phyloP scores from a whole-genome alignment of 1,140 invertebrate species.

The Conus ventricosus region DNA sequence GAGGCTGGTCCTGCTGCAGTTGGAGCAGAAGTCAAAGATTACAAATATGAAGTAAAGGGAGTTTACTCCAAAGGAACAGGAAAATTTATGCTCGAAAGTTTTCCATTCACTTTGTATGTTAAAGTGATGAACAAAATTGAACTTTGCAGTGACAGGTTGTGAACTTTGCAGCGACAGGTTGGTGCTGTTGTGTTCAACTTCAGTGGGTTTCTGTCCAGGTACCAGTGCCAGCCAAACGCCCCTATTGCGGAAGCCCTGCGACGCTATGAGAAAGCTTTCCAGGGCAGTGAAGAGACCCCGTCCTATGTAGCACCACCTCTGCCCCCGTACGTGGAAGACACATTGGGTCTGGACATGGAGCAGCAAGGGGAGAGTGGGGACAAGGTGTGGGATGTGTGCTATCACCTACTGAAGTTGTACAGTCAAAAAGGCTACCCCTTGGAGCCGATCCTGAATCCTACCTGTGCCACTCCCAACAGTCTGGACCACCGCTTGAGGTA shows the following conservation, averaged over 20 bases:
- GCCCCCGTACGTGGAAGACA: slow-evolving; percentile 77
- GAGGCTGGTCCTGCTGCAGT: no score
- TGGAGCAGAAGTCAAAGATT: no score
- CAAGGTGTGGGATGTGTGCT: slow-evolving; percentile 82
- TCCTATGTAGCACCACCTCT: slow-evolving; percentile 77
- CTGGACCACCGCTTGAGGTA: slow-evolving; percentile 90
- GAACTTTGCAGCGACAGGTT: no score
- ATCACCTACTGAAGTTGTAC: slow-evolving; percentile 88
- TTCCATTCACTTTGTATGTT: no score
- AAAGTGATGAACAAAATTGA: no score
- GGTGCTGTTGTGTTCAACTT: no score
- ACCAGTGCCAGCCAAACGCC: slow-evolving; percentile 80
- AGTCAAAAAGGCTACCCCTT: slow-evolving; percentile 79
- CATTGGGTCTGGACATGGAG: neutral
- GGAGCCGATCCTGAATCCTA: slow-evolving; percentile 84
- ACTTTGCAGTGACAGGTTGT: no score
- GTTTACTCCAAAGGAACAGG: no score
- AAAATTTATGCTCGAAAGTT: no score
- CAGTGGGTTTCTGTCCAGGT: slow-evolving; percentile 74
- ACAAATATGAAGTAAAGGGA: no score
- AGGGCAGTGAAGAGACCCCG: slow-evolving; percentile 54
- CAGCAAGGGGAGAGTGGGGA: slow-evolving; percentile 43
- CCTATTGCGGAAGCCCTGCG: slow-evolving; percentile 83
- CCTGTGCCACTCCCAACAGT: slow-evolving; percentile 85
- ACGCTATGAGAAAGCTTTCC: slow-evolving; percentile 82